These are phyloP conservation scores for Odontesthes bonariensis DNA, from an alignment of 2,113 vertebrate species.

Conservation along the genomic window DNA sequence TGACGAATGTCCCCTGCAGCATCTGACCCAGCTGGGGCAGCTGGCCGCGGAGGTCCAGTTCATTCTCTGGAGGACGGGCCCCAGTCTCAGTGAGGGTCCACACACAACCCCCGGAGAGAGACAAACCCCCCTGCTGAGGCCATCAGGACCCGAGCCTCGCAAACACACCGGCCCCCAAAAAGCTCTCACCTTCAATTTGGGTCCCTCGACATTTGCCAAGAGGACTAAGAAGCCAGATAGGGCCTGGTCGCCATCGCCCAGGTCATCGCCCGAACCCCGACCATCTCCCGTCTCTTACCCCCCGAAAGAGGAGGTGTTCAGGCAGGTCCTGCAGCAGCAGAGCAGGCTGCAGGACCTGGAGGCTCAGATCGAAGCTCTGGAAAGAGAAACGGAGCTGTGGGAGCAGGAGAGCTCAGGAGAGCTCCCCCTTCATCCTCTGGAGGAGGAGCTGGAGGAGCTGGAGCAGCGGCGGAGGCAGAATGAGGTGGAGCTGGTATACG, in stretches of 20 bases:
- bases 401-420: conserved; percentile 59
- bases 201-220: conserved; percentile 61
- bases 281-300: conserved; percentile 36
- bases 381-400: conserved; percentile 78
- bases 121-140: conserved; percentile 30
- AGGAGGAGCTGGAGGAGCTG: conserved; percentile 57
- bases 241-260: conserved; percentile 38
- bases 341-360: conserved; percentile 83
- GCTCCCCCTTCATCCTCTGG: too few species aligned
- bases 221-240: conserved; percentile 33
- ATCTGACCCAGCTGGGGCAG: conserved; percentile 89
- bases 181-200: conserved; percentile 83
- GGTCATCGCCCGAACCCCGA: conserved; percentile 38
- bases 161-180: conserved; percentile 80
- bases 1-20: conserved; percentile 87
- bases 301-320: conserved; percentile 85
- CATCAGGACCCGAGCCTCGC: conserved; percentile 71
- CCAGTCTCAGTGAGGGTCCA: conserved; percentile 80
- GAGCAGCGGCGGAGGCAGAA: conserved; percentile 83
- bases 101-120: conserved; percentile 41
- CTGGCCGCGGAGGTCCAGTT: conserved; percentile 90
- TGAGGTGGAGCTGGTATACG: conserved; percentile 81
- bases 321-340: conserved; percentile 84
- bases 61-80: conserved; percentile 87
- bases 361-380: conserved; percentile 76